Percentiles rank a stretch among this genome's conserved stretches.
These are phyloP conservation scores for Pangasius mekongensis DNA, from an alignment of 2,797 vertebrate species.

Conservation along the genomic window DNA sequence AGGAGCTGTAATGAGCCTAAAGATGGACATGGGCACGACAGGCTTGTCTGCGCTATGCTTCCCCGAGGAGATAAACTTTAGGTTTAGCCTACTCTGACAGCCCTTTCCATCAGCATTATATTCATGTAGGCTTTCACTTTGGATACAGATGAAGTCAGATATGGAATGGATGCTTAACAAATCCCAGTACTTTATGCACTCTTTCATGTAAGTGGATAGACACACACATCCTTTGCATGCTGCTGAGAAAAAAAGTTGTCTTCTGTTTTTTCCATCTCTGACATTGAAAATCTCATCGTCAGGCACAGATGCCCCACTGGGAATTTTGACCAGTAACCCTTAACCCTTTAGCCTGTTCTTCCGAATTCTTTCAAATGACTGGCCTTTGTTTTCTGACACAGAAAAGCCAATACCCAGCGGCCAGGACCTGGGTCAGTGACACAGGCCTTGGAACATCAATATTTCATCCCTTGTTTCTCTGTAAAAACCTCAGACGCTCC, in stretches of 20 bases:
- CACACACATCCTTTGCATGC: background rate
- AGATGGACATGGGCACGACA: slow-evolving; percentile 42
- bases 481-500: slow-evolving; percentile 48
- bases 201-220: background rate
- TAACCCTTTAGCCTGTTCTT: slow-evolving; percentile 49
- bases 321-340: slow-evolving; percentile 54
- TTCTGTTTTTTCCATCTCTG: background rate
- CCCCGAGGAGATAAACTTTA: slow-evolving; percentile 47
- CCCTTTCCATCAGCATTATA: slow-evolving; percentile 38
- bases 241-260: background rate
- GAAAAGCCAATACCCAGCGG: slow-evolving; percentile 61
- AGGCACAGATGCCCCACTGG: slow-evolving; percentile 35
- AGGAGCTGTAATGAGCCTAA: slow-evolving; percentile 49
- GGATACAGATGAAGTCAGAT: slow-evolving; percentile 49
- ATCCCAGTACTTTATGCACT: background rate
- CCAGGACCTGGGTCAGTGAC: slow-evolving; percentile 54
- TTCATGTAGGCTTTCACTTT: slow-evolving; percentile 34
- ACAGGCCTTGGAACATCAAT: slow-evolving; percentile 59
- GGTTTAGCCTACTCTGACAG: slow-evolving; percentile 35
- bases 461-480: slow-evolving; percentile 56
- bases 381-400: slow-evolving; percentile 63
- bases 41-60: slow-evolving; percentile 37
- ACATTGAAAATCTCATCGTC: slow-evolving; percentile 41
- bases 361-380: slow-evolving; percentile 57
- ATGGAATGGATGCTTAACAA: slow-evolving; percentile 11